These are phyloP conservation scores for Chaetura pelagica DNA, from an alignment of 2,113 vertebrate species.

Conservation along the genomic window DNA sequence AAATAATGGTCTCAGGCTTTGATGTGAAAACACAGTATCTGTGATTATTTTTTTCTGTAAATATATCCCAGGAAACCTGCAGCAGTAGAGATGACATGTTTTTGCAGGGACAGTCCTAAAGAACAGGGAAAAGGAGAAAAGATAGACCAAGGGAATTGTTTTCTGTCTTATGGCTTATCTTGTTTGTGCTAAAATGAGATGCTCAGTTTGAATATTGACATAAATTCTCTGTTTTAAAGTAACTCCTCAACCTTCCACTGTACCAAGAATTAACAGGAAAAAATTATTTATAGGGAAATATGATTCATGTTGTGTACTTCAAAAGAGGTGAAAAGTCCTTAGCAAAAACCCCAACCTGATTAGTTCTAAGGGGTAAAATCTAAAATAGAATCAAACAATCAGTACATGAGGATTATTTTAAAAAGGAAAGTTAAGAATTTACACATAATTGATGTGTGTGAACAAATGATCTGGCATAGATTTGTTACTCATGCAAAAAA, in stretches of 20 bases:
- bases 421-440: not conserved
- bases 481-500: not conserved
- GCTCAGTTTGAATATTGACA: not conserved
- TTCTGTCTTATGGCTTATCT: not conserved
- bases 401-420: not conserved
- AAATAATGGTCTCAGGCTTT: conserved; percentile 3
- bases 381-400: not conserved
- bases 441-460: not conserved
- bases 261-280: not conserved
- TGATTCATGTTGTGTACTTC: not conserved
- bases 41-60: conserved; percentile 12
- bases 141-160: too few relatives aligned
- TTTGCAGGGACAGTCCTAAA: not conserved
- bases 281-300: not conserved
- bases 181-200: not conserved
- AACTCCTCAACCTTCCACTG: not conserved
- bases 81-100: not conserved
- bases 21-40: not conserved
- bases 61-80: not conserved
- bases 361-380: not conserved
- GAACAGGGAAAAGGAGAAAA: not conserved
- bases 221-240: not conserved
- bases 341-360: not conserved
- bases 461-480: not conserved
- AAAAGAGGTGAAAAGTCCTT: not conserved